Base-by-base conservation (phyloP, 1,140 invertebrate species). In the Leptestheria dahalacensis region DNA sequence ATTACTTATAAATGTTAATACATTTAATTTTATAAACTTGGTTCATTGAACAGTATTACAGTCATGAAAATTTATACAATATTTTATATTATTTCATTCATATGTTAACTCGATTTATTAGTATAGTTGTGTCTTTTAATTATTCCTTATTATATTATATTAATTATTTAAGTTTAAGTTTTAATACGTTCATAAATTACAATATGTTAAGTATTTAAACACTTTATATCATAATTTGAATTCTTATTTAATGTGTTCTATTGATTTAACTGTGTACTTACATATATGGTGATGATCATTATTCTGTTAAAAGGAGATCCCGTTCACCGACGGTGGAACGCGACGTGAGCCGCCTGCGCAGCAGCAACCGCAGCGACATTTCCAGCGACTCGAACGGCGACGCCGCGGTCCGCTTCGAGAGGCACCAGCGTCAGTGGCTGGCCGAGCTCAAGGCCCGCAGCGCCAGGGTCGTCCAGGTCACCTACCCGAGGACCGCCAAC, bases 401-500 rank as follows among this genome's bases (percentile, higher is more conserved):
- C 53, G 71, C 73, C 41, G 63, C 70, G 18, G 68, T 71, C 47
- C 68, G 72, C 47, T 78, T 77, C 66, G 74, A 73, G 51, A 67
- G 74, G 24, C 74, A 67, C 59, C 77, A 71, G 67, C 71, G 65
- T 57, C 65, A 63, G 48, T 90, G 83, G 82, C 74, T 86, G 58
- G 85, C 88, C 60, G 85, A 87, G 29, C 75, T 90, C 15, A 72
- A 82, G 53, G 73, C 80, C 11, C 73, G 81, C 56, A 82, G 85
- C 54, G 84, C 83, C 9, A 86, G 88, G 70, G 81, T 94, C 57
- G 91, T 95, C 33, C 84, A 91, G 71, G 93, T 96, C 24, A 92
- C 91, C 41, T 95, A 95, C 74, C 92, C 92, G 1, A 77, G 92
- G 62, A 92, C 90, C 3, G 91, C 91, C n/a, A 94, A 96, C 74